Evolutionary conservation across 2,113 vertebrate genomes (phyloP).

Genomic region (Myxocyprinus asiaticus): DNA sequence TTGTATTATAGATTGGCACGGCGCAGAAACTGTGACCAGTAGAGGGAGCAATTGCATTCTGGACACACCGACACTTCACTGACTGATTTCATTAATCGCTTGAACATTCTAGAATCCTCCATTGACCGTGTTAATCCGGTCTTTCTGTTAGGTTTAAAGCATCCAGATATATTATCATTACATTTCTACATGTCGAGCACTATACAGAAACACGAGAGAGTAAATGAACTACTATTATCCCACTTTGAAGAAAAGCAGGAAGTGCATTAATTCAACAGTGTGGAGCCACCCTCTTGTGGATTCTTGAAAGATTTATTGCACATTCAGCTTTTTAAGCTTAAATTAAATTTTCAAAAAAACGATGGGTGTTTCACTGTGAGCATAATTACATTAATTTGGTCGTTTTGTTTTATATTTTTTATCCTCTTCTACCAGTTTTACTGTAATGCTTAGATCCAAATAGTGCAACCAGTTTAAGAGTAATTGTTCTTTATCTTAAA

Average conservation of each 20-base stretch:
- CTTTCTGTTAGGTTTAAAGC: background rate
- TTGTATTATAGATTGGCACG: background rate
- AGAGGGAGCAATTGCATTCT: background rate
- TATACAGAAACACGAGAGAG: background rate
- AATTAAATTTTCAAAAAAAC: background rate
- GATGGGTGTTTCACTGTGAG: background rate
- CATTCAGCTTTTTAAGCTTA: background rate
- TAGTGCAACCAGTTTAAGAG: no score
- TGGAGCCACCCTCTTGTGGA: conserved; percentile 22
- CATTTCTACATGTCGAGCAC: background rate
- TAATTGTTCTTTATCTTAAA: background rate
- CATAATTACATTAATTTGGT: no score
- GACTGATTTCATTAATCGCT: background rate
- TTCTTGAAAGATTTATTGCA: conserved; percentile 13
- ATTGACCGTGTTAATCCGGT: background rate
- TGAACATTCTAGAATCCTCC: conserved; percentile 8
- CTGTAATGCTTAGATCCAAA: background rate
- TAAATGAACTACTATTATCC: conserved; percentile 15
- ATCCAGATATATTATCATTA: background rate
- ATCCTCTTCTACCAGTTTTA: background rate
- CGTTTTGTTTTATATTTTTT: no score
- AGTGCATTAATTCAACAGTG: conserved; percentile 43
- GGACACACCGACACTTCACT: background rate
- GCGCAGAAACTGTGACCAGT: background rate
- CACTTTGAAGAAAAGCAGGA: conserved; percentile 43